Evolutionary conservation across 2,888 invertebrate species (phyloP).

Genomic region (Erynnis tages): DNA sequence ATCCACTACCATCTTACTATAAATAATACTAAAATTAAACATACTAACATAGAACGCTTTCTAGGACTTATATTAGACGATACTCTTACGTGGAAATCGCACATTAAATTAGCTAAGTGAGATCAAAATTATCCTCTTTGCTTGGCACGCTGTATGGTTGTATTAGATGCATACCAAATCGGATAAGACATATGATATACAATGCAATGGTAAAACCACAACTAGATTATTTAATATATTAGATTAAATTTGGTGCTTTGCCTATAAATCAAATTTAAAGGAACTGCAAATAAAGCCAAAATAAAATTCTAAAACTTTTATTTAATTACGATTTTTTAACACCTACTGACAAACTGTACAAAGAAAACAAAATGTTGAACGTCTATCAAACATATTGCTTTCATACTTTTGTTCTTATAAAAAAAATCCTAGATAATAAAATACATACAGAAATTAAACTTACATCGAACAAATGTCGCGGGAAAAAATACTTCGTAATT

Average conservation of each 20-base stretch:
- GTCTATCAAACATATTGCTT: neutral
- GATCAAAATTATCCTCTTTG: neutral
- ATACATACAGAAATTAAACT: too few species aligned
- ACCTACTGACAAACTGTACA: neutral
- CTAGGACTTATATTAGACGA: neutral
- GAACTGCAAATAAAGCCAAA: conserved; percentile 1
- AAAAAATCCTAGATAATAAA: neutral
- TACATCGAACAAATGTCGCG: too few species aligned
- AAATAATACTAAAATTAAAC: neutral
- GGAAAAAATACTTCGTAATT: too few species aligned
- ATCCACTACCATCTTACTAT: neutral
- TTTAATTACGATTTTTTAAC: conserved; percentile 1
- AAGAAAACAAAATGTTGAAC: neutral
- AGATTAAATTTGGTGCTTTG: neutral
- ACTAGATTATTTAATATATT: neutral
- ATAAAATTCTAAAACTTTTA: conserved; percentile 3
- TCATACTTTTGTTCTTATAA: neutral
- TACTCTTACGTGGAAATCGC: neutral
- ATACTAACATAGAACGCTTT: neutral
- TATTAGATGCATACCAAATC: neutral
- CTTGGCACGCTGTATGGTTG: neutral
- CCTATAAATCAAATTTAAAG: neutral
- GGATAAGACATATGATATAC: neutral
- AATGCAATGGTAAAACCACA: conserved; percentile 1
- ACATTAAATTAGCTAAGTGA: neutral